These are phyloP conservation scores for Pycnomerus fuliginosus DNA, from an alignment of 2,888 invertebrate genomes.

Conservation along the genomic window DNA sequence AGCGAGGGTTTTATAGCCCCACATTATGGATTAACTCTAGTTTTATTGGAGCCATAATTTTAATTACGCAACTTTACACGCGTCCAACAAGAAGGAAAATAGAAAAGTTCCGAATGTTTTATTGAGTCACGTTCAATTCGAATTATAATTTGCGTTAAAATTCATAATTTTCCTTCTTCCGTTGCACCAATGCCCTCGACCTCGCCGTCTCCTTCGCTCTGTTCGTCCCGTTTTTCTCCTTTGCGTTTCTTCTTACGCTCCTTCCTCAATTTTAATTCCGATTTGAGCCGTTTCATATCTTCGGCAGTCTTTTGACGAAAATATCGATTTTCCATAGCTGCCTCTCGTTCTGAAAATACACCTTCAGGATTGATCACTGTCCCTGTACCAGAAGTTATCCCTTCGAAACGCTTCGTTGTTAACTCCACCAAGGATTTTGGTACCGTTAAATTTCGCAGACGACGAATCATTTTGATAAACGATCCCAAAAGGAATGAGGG, in stretches of 20 bases:
- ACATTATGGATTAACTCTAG: constrained; percentile 18
- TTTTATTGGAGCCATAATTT: constrained; percentile 22
- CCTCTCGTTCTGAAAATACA: constrained; percentile 15
- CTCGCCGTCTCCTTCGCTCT: no score
- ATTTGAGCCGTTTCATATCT: constrained; percentile 11
- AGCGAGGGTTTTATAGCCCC: constrained; percentile 13
- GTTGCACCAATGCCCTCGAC: no score
- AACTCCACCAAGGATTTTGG: no score
- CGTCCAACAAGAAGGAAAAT: constrained; percentile 9
- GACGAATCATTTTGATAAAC: no score
- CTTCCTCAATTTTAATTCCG: constrained; percentile 4
- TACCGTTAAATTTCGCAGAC: no score
- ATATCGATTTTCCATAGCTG: constrained; percentile 16
- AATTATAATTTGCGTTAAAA: background rate
- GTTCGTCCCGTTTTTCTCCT: no score
- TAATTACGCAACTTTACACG: constrained; percentile 20
- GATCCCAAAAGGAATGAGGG: no score
- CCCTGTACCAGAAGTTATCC: constrained; percentile 5
- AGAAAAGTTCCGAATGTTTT: constrained; percentile 3
- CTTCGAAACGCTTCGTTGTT: no score
- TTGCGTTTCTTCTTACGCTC: constrained; percentile 2
- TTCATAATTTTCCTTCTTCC: background rate
- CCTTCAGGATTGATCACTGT: constrained; percentile 10
- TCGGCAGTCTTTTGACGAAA: constrained; percentile 10
- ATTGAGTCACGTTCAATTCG: constrained; percentile 10